phyloP scores from a whole-genome alignment of 2,113 vertebrate species.

The Neogale vison region DNA sequence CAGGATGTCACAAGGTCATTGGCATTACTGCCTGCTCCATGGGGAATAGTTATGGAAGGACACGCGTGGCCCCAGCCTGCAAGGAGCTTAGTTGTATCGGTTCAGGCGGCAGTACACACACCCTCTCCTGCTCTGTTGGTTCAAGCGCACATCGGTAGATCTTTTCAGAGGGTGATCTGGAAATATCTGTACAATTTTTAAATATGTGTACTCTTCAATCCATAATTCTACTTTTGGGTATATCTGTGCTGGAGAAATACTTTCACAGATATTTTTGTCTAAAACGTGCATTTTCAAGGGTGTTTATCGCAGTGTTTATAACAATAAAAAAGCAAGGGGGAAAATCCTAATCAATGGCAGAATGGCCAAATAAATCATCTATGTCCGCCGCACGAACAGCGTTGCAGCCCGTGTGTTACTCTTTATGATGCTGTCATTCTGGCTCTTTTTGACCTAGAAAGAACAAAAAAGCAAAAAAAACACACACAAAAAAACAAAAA shows the following conservation, averaged over 20 bases:
- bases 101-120: not conserved
- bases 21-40: not conserved
- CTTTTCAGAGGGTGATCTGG: not conserved
- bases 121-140: not conserved
- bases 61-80: not conserved
- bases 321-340: not conserved
- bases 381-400: accelerated
- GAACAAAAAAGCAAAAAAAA: not conserved
- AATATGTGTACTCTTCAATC: not conserved
- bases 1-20: not conserved
- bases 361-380: not conserved
- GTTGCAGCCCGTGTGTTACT: accelerated
- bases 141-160: too few species aligned
- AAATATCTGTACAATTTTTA: not conserved
- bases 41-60: accelerated
- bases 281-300: not conserved
- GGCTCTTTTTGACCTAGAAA: not conserved
- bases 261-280: not conserved
- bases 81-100: too few species aligned
- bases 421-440: not conserved
- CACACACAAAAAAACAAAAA: too few species aligned
- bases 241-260: not conserved
- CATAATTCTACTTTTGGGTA: not conserved
- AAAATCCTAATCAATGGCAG: not conserved
- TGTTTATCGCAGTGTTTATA: not conserved